Percentiles rank a stretch among this genome's conserved stretches.
phyloP scores from a whole-genome alignment of 2,888 invertebrate genomes.

The Prostheceraeus crozeri region DNA sequence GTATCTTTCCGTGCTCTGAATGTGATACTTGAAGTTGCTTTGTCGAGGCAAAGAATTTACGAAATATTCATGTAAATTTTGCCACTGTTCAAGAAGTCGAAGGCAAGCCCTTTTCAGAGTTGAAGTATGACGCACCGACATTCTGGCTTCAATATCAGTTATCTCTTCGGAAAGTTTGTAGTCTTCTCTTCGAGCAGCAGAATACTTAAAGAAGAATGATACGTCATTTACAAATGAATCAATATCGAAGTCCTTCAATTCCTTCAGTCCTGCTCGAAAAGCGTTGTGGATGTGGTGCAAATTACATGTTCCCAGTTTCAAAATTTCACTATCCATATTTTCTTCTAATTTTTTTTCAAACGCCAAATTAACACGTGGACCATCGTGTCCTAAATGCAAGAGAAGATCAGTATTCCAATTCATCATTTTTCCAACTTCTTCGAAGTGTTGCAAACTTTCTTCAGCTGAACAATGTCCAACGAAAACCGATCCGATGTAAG shows the following conservation, averaged over 20 bases:
- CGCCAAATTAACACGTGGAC: constrained; percentile 22
- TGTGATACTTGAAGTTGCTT: constrained; percentile 8
- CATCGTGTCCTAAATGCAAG: constrained; percentile 12
- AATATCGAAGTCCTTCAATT: constrained; percentile 6
- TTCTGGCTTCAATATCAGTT: constrained; percentile 12
- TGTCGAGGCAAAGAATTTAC: constrained; percentile 10
- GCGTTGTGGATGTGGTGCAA: constrained; percentile 19
- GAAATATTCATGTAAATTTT: constrained; percentile 22
- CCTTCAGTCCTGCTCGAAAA: constrained; percentile 17
- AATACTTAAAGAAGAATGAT: constrained; percentile 22
- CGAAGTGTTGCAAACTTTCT: constrained; percentile 15
- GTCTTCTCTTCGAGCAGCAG: constrained; percentile 13
- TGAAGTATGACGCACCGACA: constrained; percentile 5
- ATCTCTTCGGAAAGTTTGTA: neutral
- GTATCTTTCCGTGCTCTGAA: constrained; percentile 2
- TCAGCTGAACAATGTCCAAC: constrained; percentile 11
- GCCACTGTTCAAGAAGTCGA: constrained; percentile 10
- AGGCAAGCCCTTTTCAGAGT: neutral
- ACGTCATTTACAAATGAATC: constrained; percentile 13
- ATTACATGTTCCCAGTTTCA: constrained; percentile 15
- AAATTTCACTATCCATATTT: neutral
- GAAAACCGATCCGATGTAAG: constrained; percentile 23
- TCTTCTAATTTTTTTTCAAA: constrained; percentile 25
- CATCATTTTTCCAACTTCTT: constrained; percentile 15
- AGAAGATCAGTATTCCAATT: constrained; percentile 12